These are phyloP conservation scores for Tethea ocularis DNA, from an alignment of 2,888 invertebrate genomes.

Conservation along the genomic window DNA sequence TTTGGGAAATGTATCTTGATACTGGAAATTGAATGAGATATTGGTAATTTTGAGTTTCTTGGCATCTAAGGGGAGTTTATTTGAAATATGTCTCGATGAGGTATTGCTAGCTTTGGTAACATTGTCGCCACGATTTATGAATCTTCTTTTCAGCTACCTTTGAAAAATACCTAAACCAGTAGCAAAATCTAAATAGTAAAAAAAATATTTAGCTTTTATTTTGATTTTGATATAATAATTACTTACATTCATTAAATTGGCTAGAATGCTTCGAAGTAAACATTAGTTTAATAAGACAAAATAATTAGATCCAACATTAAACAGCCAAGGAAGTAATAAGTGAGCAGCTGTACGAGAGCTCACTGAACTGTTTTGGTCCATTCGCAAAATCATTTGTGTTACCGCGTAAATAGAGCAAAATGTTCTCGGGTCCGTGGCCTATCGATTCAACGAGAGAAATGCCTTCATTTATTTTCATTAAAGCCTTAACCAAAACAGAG, in stretches of 20 bases:
- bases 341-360: conserved; percentile 31
- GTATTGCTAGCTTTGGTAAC: not conserved
- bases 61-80: not conserved
- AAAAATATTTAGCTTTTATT: too few relatives aligned
- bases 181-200: too few relatives aligned
- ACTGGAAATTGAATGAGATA: not conserved
- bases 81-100: not conserved
- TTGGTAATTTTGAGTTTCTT: not conserved
- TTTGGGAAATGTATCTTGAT: not conserved
- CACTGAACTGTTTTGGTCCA: conserved; percentile 35
- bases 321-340: conserved; percentile 45
- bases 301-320: conserved; percentile 9
- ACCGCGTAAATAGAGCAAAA: conserved; percentile 34
- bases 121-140: too few relatives aligned
- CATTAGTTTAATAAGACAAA: conserved; percentile 3
- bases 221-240: too few relatives aligned
- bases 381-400: conserved; percentile 35
- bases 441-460: conserved; percentile 34
- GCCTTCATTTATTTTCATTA: conserved; percentile 45
- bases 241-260: too few relatives aligned
- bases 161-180: too few relatives aligned
- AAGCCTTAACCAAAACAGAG: conserved; percentile 28
- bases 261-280: not conserved
- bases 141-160: too few relatives aligned
- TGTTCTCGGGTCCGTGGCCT: conserved; percentile 21